These are phyloP conservation scores for Thamnaconus septentrionalis DNA, from an alignment of 2,113 vertebrate species.

Conservation along the genomic window DNA sequence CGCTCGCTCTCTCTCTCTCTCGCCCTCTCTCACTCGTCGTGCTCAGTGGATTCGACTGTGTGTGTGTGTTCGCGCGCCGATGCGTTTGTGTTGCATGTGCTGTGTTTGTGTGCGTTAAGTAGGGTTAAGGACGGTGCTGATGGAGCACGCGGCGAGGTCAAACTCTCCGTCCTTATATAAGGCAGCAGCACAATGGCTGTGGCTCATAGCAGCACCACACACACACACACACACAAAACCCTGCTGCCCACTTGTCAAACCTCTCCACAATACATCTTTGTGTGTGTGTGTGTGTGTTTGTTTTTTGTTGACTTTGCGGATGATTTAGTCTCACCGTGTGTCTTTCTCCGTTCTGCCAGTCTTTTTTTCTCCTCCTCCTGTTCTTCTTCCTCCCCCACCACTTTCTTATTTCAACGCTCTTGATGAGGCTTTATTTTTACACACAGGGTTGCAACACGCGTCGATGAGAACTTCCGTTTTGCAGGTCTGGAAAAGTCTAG, in stretches of 20 bases:
- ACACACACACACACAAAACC: not conserved
- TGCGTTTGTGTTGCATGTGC: constrained; percentile 25
- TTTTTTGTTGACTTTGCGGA: not conserved
- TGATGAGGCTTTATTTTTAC: constrained; percentile 33
- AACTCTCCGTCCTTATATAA: constrained; percentile 39
- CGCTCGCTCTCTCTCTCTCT: constrained; percentile 10
- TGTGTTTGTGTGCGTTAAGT: constrained; percentile 37
- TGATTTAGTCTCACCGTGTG: constrained; percentile 18
- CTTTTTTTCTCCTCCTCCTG: not conserved
- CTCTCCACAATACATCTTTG: constrained; percentile 3
- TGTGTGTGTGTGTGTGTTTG: not conserved
- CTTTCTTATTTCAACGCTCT: constrained; percentile 14
- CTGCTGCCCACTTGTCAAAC: constrained; percentile 30
- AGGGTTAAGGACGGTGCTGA: constrained; percentile 41
- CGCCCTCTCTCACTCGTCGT: not conserved
- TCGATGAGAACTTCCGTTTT: constrained; percentile 27
- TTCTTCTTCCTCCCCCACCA: not conserved
- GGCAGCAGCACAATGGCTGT: constrained; percentile 25
- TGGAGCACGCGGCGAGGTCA: constrained; percentile 40
- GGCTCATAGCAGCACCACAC: constrained; percentile 26
- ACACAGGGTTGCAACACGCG: constrained; percentile 1
- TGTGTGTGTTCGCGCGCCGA: not conserved
- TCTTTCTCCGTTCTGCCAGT: constrained; percentile 14
- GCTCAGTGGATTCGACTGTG: no score
- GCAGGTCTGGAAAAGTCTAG: constrained; percentile 17